These are phyloP conservation scores for Champsocephalus esox DNA, from an alignment of 2,797 vertebrate genomes.

Conservation along the genomic window DNA sequence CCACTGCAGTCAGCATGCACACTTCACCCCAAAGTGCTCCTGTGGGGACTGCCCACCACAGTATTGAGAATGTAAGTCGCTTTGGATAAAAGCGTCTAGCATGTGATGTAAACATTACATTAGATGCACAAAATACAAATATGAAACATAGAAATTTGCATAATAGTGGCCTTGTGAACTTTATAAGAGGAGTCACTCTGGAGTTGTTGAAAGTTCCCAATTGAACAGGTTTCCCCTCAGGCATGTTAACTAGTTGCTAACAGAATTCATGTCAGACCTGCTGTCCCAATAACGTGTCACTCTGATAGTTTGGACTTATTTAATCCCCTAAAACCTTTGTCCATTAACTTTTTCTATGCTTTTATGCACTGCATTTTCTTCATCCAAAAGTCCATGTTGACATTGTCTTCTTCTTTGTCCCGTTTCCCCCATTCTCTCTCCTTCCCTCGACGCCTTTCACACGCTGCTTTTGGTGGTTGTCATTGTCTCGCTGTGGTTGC, in stretches of 20 bases:
- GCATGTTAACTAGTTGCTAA: too few species aligned
- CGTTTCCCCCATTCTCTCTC: conserved; percentile 23
- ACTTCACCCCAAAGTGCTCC: too few species aligned
- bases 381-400: conserved; percentile 34
- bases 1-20: too few species aligned
- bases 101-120: too few species aligned
- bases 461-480: conserved; percentile 57
- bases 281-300: background rate
- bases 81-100: too few species aligned
- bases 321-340: background rate
- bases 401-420: conserved; percentile 32
- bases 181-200: too few species aligned
- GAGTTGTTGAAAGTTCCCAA: background rate
- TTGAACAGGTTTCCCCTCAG: too few species aligned
- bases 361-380: conserved; percentile 10
- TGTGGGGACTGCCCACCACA: too few species aligned
- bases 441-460: conserved; percentile 47
- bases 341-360: background rate
- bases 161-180: too few species aligned
- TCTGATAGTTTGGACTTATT: background rate
- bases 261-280: background rate
- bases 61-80: too few species aligned
- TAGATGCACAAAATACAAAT: too few species aligned
- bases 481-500: conserved; percentile 62
- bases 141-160: too few species aligned